Conservation (phyloP, 1,140 invertebrate species). For the Sarcophaga peregrina region DNA sequence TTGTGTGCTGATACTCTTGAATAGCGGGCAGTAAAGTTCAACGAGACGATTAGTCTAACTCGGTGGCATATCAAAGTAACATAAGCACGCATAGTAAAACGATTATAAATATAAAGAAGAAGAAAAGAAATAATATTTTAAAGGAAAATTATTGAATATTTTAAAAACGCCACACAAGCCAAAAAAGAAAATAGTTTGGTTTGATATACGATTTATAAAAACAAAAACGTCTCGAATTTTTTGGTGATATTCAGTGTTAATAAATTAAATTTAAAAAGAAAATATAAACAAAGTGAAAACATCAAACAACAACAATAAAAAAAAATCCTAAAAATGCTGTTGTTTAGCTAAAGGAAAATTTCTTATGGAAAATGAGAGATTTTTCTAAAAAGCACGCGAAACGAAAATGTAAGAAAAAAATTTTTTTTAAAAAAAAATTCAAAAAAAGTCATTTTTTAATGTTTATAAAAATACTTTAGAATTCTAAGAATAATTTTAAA, state of each 20-base stretch:
- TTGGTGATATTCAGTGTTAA: background rate
- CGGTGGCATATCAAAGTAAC: conserved; percentile 7
- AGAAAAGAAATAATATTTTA: background rate
- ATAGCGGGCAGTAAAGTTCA: background rate
- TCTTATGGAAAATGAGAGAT: background rate
- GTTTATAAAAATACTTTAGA: no score
- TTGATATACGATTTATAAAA: background rate
- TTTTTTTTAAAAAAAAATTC: no score
- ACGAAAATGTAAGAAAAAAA: conserved; percentile 1
- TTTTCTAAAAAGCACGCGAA: background rate
- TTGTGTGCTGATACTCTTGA: no score
- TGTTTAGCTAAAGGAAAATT: background rate
- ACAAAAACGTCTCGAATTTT: background rate
- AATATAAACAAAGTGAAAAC: background rate
- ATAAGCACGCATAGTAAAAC: background rate
- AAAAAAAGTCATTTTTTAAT: background rate
- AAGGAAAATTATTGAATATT: background rate
- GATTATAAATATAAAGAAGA: background rate
- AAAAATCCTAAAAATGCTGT: background rate
- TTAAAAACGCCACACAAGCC: background rate
- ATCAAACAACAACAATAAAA: background rate
- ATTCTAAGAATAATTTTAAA: background rate
- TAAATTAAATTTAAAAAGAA: background rate
- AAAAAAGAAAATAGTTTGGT: background rate
- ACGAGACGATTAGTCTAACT: conserved; percentile 7